Conservation (phyloP, 35 echinoderm and acorn worm genomes). For the Heliocidaris erythrogramma region DNA sequence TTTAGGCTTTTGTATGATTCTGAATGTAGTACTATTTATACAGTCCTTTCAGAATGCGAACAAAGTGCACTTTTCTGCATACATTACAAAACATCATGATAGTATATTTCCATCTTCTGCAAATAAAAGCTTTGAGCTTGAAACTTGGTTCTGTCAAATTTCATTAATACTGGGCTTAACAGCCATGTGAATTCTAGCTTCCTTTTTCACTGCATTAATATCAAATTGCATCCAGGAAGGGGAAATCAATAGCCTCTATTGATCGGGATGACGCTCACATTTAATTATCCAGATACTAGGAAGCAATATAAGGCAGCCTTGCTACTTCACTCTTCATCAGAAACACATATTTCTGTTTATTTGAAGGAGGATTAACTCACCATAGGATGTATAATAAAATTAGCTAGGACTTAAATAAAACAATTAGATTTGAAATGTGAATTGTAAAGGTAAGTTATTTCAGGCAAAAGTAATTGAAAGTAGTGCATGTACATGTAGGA, state of each 20-base stretch:
- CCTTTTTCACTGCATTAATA: conserved; percentile 1
- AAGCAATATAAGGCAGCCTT: not conserved
- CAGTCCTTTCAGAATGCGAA: too few relatives aligned
- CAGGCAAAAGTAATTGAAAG: too few relatives aligned
- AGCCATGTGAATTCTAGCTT: not conserved
- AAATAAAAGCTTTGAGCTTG: not conserved
- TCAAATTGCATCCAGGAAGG: not conserved
- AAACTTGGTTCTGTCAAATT: not conserved
- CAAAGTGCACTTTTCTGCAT: too few relatives aligned
- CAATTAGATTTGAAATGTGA: not conserved
- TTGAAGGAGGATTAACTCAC: not conserved
- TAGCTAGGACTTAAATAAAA: not conserved
- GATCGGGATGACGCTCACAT: conserved; percentile 21
- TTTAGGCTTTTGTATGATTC: too few relatives aligned
- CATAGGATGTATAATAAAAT: not conserved
- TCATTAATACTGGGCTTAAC: not conserved
- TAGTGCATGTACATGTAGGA: too few relatives aligned
- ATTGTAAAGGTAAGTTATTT: too few relatives aligned
- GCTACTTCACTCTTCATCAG: not conserved
- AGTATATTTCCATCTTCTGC: not conserved
- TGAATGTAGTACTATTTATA: too few relatives aligned
- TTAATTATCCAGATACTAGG: conserved; percentile 15
- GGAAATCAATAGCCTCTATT: not conserved
- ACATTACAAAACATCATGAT: not conserved
- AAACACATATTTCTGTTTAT: not conserved